These are phyloP conservation scores for Ophiodon elongatus DNA, from an alignment of 2,113 vertebrate genomes.

Conservation along the genomic window DNA sequence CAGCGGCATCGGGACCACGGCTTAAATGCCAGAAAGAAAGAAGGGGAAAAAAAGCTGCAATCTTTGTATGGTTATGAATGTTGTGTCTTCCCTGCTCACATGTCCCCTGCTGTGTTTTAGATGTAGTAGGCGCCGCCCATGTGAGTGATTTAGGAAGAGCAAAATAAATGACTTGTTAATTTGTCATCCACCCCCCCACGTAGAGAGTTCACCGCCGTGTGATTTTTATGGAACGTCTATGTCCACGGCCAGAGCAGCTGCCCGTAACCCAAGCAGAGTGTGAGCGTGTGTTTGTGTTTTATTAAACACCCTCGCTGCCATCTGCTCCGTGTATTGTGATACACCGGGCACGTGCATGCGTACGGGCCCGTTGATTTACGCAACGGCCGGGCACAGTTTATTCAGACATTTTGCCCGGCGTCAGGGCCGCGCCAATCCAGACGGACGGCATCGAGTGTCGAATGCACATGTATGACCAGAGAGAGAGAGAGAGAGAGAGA, in stretches of 20 bases:
- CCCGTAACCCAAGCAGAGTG: slow-evolving; percentile 76
- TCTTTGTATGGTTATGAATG: neutral
- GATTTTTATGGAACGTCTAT: slow-evolving; percentile 45
- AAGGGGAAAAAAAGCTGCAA: slow-evolving; percentile 21
- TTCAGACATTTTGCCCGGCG: slow-evolving; percentile 57
- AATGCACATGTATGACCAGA: slow-evolving; percentile 39
- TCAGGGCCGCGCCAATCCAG: neutral
- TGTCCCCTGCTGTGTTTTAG: slow-evolving; percentile 47
- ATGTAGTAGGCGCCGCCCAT: slow-evolving; percentile 15
- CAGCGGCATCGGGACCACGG: slow-evolving; percentile 35
- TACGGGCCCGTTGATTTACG: slow-evolving; percentile 75
- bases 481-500: no score
- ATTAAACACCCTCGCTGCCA: slow-evolving; percentile 80
- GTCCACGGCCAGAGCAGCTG: slow-evolving; percentile 67
- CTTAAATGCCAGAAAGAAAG: slow-evolving; percentile 31
- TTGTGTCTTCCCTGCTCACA: neutral
- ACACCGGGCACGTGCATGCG: slow-evolving; percentile 66
- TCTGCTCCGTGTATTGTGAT: slow-evolving; percentile 81
- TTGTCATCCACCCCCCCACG: neutral
- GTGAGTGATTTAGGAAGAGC: slow-evolving; percentile 17
- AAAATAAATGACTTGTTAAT: neutral
- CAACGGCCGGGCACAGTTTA: slow-evolving; percentile 60
- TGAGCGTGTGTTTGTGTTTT: slow-evolving; percentile 73
- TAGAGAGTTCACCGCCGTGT: slow-evolving; percentile 12
- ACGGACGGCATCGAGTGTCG: slow-evolving; percentile 44